Evolutionary conservation across 2,113 vertebrate species (phyloP).

Genomic region (Notarius lentiginosus): DNA sequence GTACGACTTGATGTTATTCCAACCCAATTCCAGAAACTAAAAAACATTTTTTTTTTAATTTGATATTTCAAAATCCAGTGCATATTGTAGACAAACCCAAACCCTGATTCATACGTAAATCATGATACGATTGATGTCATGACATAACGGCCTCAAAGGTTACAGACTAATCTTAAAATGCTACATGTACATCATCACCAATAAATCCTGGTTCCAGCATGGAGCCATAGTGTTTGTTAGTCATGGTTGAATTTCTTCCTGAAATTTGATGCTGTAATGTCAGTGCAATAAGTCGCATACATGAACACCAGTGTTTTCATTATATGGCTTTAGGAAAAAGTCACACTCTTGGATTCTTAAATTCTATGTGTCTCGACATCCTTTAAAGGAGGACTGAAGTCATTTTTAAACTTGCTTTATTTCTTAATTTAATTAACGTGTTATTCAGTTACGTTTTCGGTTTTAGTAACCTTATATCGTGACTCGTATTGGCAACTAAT

Average conservation of each 20-base stretch:
- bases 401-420: no score
- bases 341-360: slow-evolving; percentile 7
- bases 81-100: slow-evolving; percentile 17
- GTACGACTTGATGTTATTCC: not conserved
- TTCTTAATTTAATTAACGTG: no score
- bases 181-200: slow-evolving; percentile 51
- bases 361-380: not conserved
- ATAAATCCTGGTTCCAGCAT: slow-evolving; percentile 13
- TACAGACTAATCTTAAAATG: slow-evolving; percentile 51
- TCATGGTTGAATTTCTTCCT: not conserved
- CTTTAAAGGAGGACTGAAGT: not conserved
- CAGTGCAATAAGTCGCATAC: slow-evolving; percentile 14
- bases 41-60: no score
- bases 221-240: not conserved
- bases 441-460: no score
- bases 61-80: slow-evolving; percentile 9
- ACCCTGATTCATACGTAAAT: slow-evolving; percentile 59
- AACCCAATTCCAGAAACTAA: not conserved
- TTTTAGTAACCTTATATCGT: no score
- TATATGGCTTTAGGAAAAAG: slow-evolving; percentile 31
- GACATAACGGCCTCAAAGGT: slow-evolving; percentile 52
- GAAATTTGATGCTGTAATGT: not conserved
- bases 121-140: slow-evolving; percentile 53
- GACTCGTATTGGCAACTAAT: no score
- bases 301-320: not conserved